Conservation (phyloP, 2,888 invertebrate species). For the Clunio marinus region DNA sequence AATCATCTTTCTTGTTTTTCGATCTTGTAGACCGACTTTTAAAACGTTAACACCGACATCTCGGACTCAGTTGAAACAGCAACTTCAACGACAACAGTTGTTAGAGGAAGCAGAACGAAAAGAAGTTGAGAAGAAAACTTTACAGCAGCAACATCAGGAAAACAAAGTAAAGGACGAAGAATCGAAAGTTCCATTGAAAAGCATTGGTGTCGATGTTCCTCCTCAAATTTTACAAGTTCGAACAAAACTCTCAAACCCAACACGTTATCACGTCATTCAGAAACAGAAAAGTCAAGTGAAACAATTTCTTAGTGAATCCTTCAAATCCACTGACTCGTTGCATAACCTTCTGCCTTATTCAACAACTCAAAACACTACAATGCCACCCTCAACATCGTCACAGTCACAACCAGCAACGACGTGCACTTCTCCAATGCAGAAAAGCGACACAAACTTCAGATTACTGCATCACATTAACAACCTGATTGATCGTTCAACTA, state of each 20-base stretch:
- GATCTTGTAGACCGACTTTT: constrained; percentile 80
- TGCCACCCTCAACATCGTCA: neutral
- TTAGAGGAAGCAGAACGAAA: constrained; percentile 69
- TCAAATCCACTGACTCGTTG: constrained; percentile 54
- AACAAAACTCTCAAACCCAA: constrained; percentile 86
- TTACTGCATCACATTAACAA: constrained; percentile 22
- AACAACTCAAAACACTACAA: constrained; percentile 7
- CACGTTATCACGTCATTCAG: constrained; percentile 87
- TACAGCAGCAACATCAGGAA: constrained; percentile 45
- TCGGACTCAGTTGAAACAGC: constrained; percentile 80
- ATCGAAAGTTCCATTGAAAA: constrained; percentile 48
- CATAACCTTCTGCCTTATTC: constrained; percentile 27
- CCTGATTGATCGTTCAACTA: neutral
- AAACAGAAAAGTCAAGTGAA: constrained; percentile 86
- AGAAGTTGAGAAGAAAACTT: constrained; percentile 61
- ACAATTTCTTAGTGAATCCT: constrained; percentile 79
- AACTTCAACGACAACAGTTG: constrained; percentile 83
- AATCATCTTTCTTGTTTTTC: no score
- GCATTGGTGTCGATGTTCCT: constrained; percentile 64
- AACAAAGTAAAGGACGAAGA: constrained; percentile 42
- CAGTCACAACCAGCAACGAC: constrained; percentile 29
- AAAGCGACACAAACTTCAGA: constrained; percentile 14
- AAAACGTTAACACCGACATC: constrained; percentile 78
- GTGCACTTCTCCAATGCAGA: constrained; percentile 10
- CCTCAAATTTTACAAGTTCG: constrained; percentile 76